These are phyloP conservation scores for Cyclophora punctaria DNA, from an alignment of 2,888 invertebrate species.

Conservation along the genomic window DNA sequence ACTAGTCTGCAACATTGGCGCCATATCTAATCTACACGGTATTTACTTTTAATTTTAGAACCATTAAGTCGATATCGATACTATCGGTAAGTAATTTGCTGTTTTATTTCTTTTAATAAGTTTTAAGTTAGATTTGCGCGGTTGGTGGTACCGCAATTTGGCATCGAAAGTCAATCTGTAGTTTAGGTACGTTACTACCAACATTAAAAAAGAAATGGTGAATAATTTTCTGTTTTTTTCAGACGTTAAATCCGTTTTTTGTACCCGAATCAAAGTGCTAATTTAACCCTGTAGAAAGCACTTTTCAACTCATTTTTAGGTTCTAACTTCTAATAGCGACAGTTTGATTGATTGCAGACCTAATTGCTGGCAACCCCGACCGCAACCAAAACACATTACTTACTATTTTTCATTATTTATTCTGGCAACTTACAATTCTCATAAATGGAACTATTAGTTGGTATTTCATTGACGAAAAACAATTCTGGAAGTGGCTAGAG, in stretches of 20 bases:
- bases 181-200: too few relatives aligned
- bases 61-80: conserved; percentile 3
- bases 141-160: too few relatives aligned
- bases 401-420: conserved; percentile 57
- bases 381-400: conserved; percentile 45
- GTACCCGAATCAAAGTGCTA: too few relatives aligned
- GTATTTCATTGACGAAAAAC: conserved; percentile 2
- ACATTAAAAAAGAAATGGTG: too few relatives aligned
- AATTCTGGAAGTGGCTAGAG: too few relatives aligned
- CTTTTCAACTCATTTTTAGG: too few relatives aligned
- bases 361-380: conserved; percentile 43
- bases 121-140: too few relatives aligned
- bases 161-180: too few relatives aligned
- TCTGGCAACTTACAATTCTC: conserved; percentile 37
- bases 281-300: too few relatives aligned
- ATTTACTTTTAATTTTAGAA: conserved; percentile 10
- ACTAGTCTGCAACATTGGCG: conserved; percentile 31
- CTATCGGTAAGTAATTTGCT: not conserved
- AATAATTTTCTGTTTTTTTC: too few relatives aligned
- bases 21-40: conserved; percentile 19
- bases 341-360: conserved; percentile 48
- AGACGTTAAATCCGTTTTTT: too few relatives aligned
- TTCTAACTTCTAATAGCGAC: conserved; percentile 28
- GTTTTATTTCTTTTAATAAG: too few relatives aligned
- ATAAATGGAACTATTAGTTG: conserved; percentile 41